These are phyloP conservation scores for Mohoua ochrocephala DNA, from an alignment of 2,113 vertebrate genomes.

Conservation along the genomic window DNA sequence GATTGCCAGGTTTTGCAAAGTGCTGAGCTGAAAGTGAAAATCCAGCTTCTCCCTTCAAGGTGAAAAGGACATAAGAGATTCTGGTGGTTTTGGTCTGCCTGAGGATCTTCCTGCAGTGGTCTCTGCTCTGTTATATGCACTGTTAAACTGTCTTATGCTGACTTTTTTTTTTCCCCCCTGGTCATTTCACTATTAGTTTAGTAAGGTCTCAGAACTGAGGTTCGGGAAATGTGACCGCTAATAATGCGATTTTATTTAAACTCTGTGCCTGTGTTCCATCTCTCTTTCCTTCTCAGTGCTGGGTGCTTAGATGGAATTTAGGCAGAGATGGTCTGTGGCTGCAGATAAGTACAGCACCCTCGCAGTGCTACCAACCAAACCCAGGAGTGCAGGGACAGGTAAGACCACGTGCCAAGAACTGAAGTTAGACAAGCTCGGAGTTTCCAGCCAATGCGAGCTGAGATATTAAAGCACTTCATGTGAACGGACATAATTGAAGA, in stretches of 20 bases:
- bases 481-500: neutral
- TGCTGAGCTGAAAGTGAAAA: neutral
- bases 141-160: neutral
- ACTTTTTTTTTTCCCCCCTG: neutral
- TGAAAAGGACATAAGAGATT: constrained; percentile 22
- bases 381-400: neutral
- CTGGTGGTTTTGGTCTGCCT: neutral
- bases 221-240: neutral
- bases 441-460: neutral
- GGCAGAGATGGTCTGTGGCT: neutral
- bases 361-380: neutral
- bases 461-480: neutral
- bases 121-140: neutral
- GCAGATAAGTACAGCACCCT: neutral
- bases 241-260: neutral
- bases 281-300: neutral
- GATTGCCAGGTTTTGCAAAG: constrained; percentile 11
- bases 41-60: constrained; percentile 34
- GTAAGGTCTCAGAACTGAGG: neutral
- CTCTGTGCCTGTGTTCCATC: neutral
- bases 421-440: neutral
- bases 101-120: neutral
- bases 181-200: neutral
- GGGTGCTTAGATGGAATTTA: neutral
- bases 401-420: neutral